These are phyloP conservation scores for Myotis lucifugus DNA, from an alignment of 2,113 vertebrate genomes.

Conservation along the genomic window DNA sequence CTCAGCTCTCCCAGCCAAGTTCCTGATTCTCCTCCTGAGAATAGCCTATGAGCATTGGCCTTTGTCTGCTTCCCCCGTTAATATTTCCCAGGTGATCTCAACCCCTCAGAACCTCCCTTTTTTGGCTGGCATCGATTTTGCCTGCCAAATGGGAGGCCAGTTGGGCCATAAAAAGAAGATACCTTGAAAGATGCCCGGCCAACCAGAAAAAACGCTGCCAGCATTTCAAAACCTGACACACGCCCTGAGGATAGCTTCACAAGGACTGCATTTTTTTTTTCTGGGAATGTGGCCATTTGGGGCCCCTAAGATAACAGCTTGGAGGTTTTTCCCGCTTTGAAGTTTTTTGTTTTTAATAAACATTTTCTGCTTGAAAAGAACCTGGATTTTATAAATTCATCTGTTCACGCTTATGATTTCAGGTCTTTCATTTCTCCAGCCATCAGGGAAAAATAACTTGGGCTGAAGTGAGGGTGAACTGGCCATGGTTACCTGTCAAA, in stretches of 20 bases:
- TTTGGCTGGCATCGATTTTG: neutral
- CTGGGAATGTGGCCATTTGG: neutral
- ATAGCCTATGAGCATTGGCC: neutral
- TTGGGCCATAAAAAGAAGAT: neutral
- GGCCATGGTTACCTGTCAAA: conserved; percentile 56
- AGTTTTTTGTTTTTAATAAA: neutral
- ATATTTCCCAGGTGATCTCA: neutral
- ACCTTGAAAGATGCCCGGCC: neutral
- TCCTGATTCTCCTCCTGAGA: neutral
- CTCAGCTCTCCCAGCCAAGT: neutral
- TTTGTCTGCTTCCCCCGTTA: neutral
- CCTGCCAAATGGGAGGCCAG: neutral
- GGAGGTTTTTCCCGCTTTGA: conserved; percentile 3
- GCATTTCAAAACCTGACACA: neutral
- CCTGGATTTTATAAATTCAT: conserved; percentile 48
- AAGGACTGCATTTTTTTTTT: neutral
- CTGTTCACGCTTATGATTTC: conserved; percentile 55
- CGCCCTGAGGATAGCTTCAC: neutral
- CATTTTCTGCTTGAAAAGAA: conserved; percentile 38
- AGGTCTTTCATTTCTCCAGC: conserved; percentile 54
- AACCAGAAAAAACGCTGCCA: neutral
- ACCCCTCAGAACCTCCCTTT: neutral
- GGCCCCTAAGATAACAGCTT: neutral
- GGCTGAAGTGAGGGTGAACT: conserved; percentile 47
- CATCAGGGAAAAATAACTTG: conserved; percentile 59